Conservation (phyloP, 2,113 vertebrate genomes). For the Hippocampus zosterae region DNA sequence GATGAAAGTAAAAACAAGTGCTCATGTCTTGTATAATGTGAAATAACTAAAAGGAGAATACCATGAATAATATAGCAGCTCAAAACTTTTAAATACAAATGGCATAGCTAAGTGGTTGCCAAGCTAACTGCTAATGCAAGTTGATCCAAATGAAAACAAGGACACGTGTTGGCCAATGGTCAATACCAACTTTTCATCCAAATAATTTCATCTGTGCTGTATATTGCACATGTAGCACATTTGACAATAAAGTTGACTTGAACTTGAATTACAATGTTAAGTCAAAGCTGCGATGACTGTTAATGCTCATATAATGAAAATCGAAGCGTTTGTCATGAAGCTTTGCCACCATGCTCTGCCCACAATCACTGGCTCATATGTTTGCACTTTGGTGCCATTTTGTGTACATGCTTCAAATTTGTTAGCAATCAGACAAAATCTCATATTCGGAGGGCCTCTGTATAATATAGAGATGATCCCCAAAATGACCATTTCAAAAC, state of each 20-base stretch:
- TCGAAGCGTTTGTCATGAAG: background rate
- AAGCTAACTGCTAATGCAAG: background rate
- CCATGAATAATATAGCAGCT: background rate
- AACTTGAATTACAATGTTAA: background rate
- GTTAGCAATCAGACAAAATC: background rate
- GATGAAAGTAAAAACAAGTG: background rate
- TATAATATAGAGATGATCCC: too few relatives aligned
- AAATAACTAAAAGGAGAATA: background rate
- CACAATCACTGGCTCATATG: background rate
- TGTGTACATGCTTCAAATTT: background rate
- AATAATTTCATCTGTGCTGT: background rate
- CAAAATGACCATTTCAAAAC: too few relatives aligned
- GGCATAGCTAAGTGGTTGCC: background rate
- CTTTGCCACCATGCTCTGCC: background rate
- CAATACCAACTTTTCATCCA: background rate
- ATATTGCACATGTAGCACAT: too few relatives aligned
- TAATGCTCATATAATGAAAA: background rate
- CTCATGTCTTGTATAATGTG: background rate
- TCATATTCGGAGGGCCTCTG: background rate
- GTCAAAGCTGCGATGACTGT: background rate
- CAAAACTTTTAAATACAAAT: background rate
- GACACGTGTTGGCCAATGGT: background rate
- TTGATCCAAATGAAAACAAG: background rate
- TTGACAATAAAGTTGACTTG: too few relatives aligned
- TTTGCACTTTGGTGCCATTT: background rate